These are phyloP conservation scores for Pogonus chalceus DNA, from an alignment of 1,140 invertebrate species.

Conservation along the genomic window DNA sequence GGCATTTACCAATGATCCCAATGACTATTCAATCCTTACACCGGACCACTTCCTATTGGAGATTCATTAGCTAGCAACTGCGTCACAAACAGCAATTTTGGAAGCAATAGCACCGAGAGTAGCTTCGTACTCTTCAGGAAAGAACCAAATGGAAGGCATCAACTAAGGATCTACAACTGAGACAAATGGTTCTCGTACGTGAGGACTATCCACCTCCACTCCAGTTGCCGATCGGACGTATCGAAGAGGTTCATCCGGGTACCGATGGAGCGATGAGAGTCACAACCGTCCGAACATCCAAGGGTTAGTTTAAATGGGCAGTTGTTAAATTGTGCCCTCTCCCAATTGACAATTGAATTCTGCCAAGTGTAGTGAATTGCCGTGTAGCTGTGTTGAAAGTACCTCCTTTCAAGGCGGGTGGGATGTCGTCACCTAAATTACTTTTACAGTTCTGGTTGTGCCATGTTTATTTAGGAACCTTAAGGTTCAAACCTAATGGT, in stretches of 20 bases:
- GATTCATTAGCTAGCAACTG: slow-evolving; percentile 8
- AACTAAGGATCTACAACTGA: slow-evolving; percentile 15
- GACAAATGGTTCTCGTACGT: slow-evolving; percentile 22
- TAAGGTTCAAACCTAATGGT: too few relatives aligned
- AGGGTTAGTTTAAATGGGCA: slow-evolving; percentile 12
- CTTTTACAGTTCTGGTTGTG: too few relatives aligned
- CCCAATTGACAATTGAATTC: neutral
- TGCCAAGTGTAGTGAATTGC: neutral
- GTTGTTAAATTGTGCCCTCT: neutral
- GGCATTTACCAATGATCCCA: neutral
- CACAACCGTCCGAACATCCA: slow-evolving; percentile 14
- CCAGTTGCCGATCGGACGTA: slow-evolving; percentile 24
- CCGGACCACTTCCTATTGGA: slow-evolving; percentile 19
- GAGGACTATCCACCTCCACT: slow-evolving; percentile 21
- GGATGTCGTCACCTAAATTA: too few relatives aligned
- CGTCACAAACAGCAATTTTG: slow-evolving; percentile 24
- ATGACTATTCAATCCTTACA: neutral
- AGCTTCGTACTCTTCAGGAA: slow-evolving; percentile 20
- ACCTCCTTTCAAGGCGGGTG: neutral
- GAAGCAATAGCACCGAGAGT: slow-evolving; percentile 23
- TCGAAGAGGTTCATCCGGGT: slow-evolving; percentile 23
- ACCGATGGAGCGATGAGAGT: slow-evolving; percentile 22
- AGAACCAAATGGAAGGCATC: slow-evolving; percentile 20
- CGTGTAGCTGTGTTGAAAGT: neutral
- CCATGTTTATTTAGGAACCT: too few relatives aligned